Percentiles rank a stretch among this genome's conserved stretches.
Evolutionary conservation across 2,888 invertebrate species (phyloP).

Genomic region (Trissoscelio sp.): DNA sequence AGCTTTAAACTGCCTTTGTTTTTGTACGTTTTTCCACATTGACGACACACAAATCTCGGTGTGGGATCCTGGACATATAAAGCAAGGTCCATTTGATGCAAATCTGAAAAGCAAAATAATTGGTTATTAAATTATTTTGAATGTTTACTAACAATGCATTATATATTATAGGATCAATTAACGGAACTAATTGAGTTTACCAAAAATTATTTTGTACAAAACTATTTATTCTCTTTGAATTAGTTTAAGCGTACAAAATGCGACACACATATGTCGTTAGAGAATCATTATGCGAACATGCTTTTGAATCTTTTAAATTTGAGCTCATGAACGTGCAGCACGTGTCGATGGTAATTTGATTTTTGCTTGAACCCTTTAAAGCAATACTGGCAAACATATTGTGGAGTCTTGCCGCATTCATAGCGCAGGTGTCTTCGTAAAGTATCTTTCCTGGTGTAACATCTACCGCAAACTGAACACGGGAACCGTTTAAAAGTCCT

Average conservation of each 20-base stretch:
- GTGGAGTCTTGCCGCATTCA: conserved; percentile 89
- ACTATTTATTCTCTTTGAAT: conserved; percentile 33
- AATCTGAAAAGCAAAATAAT: background rate
- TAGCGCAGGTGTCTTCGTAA: conserved; percentile 90
- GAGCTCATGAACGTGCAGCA: conserved; percentile 62
- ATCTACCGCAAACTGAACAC: conserved; percentile 75
- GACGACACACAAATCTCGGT: conserved; percentile 74
- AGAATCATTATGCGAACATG: background rate
- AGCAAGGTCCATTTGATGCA: background rate
- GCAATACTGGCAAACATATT: conserved; percentile 89
- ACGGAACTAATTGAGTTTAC: too few species aligned
- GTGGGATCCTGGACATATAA: too few species aligned
- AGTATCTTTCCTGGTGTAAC: conserved; percentile 87
- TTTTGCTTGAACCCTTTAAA: conserved; percentile 88
- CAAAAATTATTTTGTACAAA: conserved; percentile 16
- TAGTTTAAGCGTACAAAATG: conserved; percentile 33
- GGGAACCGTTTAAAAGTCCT: conserved; percentile 63
- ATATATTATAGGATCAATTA: too few species aligned
- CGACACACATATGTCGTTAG: background rate
- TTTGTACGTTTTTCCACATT: conserved; percentile 77
- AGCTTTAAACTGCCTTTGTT: conserved; percentile 90
- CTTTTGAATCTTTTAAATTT: conserved; percentile 27
- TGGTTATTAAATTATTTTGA: background rate
- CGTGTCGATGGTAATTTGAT: conserved; percentile 80
- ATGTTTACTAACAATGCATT: too few species aligned